These are phyloP conservation scores for Conus canariensis DNA, from an alignment of 2,888 invertebrate species.

Conservation along the genomic window DNA sequence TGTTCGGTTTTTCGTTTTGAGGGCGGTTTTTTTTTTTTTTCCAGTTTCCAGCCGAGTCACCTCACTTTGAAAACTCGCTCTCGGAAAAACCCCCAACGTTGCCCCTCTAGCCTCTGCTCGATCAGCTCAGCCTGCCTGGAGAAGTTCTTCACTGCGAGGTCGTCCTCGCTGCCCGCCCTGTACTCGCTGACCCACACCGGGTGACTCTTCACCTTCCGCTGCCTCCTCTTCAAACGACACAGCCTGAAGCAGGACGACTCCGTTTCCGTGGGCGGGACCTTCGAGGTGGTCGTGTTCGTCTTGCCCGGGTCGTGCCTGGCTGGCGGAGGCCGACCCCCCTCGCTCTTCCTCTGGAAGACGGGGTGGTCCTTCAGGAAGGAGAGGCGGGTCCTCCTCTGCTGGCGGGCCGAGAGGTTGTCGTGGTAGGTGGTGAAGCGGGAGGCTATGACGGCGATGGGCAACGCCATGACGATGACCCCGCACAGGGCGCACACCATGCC, in stretches of 20 bases:
- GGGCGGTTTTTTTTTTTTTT: too few relatives aligned
- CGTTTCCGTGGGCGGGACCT: background rate
- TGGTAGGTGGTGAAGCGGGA: slow-evolving; percentile 73
- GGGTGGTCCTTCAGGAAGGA: background rate
- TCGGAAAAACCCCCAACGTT: too few relatives aligned
- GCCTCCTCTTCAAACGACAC: background rate
- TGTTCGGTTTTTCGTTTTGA: too few relatives aligned
- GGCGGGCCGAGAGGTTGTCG: slow-evolving; percentile 52
- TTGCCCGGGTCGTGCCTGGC: background rate
- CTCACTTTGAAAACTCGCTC: too few relatives aligned
- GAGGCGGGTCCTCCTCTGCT: background rate
- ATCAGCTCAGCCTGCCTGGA: too few relatives aligned
- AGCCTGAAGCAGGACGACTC: background rate
- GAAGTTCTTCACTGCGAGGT: too few relatives aligned
- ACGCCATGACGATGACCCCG: slow-evolving; percentile 43
- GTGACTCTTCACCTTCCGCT: background rate
- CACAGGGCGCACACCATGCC: slow-evolving; percentile 39
- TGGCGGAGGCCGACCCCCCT: background rate
- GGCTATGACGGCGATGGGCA: slow-evolving; percentile 50
- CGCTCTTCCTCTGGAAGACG: background rate
- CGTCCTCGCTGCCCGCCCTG: too few relatives aligned
- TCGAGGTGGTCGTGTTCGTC: background rate
- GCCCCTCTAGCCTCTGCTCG: too few relatives aligned
- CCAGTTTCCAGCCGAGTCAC: too few relatives aligned
- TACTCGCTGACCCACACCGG: background rate